A percentile compares a stretch with the other conserved stretches of the same genome.
Evolutionary conservation across 2,797 vertebrate genomes (phyloP).

Genomic region (Cynodonichthys magdalenae): DNA sequence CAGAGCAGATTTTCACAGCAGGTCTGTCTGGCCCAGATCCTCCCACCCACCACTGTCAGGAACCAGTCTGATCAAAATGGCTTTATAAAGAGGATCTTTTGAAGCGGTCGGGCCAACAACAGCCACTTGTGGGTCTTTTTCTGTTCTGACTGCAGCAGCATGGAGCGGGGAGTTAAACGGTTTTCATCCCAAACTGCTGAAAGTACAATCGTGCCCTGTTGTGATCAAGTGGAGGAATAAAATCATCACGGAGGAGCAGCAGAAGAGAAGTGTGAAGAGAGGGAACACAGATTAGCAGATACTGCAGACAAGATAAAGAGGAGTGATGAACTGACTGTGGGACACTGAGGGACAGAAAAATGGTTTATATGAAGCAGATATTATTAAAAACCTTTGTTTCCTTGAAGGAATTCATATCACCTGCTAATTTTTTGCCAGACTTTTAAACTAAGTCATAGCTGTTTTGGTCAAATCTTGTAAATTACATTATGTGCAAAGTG

Average conservation of each 20-base stretch:
- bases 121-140: slow-evolving; percentile 38
- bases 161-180: slow-evolving; percentile 12
- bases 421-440: no score
- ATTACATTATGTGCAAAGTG: no score
- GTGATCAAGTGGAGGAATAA: slow-evolving; percentile 12
- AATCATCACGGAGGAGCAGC: not conserved
- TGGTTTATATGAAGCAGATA: slow-evolving; percentile 7
- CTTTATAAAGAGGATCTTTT: slow-evolving; percentile 60
- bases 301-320: slow-evolving; percentile 28
- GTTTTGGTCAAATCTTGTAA: no score
- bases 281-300: slow-evolving; percentile 22
- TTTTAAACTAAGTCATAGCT: no score
- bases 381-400: no score
- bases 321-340: slow-evolving; percentile 20
- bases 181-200: slow-evolving; percentile 24
- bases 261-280: slow-evolving; percentile 15
- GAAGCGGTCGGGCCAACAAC: slow-evolving; percentile 50
- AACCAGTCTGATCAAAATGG: slow-evolving; percentile 58
- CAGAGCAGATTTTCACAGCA: slow-evolving; percentile 44
- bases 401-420: no score
- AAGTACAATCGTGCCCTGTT: slow-evolving; percentile 28
- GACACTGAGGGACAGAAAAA: slow-evolving; percentile 16
- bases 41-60: slow-evolving; percentile 39
- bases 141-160: slow-evolving; percentile 12
- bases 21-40: slow-evolving; percentile 31